A percentile compares a stretch with the other conserved stretches of the same genome.
phyloP scores from a whole-genome alignment of 2,888 invertebrate genomes.

The Cephalotes varians region DNA sequence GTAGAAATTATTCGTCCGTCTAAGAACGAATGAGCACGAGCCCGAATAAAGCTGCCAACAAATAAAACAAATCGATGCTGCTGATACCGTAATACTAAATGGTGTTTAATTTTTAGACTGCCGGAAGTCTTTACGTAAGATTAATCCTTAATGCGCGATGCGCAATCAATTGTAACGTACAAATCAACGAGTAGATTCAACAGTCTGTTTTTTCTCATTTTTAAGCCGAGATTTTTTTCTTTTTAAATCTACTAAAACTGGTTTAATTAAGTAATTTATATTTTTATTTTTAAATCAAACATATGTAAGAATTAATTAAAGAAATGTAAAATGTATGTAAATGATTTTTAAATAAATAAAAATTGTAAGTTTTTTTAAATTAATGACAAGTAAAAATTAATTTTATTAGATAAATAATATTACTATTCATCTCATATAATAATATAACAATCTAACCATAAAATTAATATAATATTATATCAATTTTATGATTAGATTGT shows the following conservation, averaged over 20 bases:
- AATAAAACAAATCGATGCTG: neutral
- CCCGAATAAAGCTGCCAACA: neutral
- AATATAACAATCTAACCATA: no score
- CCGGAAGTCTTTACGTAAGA: constrained; percentile 28
- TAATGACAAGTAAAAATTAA: neutral
- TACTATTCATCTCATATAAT: no score
- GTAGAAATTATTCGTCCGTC: constrained; percentile 16
- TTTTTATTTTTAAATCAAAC: neutral
- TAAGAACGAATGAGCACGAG: neutral
- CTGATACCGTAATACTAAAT: constrained; percentile 2
- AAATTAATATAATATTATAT: no score
- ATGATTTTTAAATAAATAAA: neutral
- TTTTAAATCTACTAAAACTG: neutral
- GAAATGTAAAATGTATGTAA: neutral
- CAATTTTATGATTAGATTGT: neutral
- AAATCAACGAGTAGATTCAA: neutral
- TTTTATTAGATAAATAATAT: neutral
- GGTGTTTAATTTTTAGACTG: constrained; percentile 21
- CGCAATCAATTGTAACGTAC: constrained; percentile 30
- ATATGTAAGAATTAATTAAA: neutral
- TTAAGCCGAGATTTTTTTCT: no score
- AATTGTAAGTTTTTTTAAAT: neutral
- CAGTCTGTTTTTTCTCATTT: neutral
- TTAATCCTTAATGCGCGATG: constrained; percentile 35
- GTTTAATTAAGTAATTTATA: neutral